Conservation (phyloP, 2,888 invertebrate genomes). For the Nymphalis polychloros region DNA sequence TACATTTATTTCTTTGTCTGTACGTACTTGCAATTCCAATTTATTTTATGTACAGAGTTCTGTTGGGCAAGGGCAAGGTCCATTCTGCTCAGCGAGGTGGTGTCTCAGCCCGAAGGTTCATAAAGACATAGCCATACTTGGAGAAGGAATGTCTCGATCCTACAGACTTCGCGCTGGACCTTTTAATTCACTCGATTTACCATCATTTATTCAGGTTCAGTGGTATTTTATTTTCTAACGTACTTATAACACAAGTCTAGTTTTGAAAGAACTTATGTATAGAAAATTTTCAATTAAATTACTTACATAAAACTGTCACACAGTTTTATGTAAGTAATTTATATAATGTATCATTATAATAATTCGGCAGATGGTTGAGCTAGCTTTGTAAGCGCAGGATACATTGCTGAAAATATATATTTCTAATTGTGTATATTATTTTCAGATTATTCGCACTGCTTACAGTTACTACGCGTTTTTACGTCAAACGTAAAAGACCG, state of each 20-base stretch:
- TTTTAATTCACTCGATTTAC: conserved; percentile 58
- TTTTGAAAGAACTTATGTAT: not conserved
- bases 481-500: conserved; percentile 40
- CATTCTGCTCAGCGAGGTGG: conserved; percentile 61
- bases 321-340: no score
- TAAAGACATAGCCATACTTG: conserved; percentile 53
- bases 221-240: no score
- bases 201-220: conserved; percentile 63
- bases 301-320: no score
- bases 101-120: conserved; percentile 55
- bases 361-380: not conserved
- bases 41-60: conserved; percentile 51
- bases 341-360: not conserved
- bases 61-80: conserved; percentile 56
- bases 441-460: conserved; percentile 65
- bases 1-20: no score
- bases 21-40: no score
- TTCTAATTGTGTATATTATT: conserved; percentile 25
- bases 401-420: not conserved
- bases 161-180: conserved; percentile 58
- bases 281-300: conserved; percentile 56
- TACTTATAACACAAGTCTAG: no score
- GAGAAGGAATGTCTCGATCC: conserved; percentile 52
- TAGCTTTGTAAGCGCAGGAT: not conserved
- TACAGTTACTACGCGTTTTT: conserved; percentile 69